Evolutionary conservation across 2,113 vertebrate species (phyloP).

Genomic region (Cygnus atratus): DNA sequence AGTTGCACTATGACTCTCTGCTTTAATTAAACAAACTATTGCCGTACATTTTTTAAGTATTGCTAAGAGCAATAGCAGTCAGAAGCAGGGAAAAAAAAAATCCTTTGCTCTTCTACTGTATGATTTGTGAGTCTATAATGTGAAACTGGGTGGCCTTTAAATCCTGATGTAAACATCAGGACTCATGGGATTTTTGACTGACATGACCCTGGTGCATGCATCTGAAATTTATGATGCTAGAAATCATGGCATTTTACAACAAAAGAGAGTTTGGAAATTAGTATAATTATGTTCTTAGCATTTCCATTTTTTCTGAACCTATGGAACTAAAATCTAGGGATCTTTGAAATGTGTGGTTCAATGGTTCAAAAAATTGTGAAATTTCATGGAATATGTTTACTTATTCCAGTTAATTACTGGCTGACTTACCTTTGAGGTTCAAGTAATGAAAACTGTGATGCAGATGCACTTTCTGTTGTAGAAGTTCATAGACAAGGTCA

Average conservation of each 20-base stretch:
- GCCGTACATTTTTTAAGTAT: not conserved
- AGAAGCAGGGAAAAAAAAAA: not conserved
- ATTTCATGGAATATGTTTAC: not conserved
- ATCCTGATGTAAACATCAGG: not conserved
- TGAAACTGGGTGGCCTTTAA: not conserved
- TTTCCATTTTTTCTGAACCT: not conserved
- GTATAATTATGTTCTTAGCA: not conserved
- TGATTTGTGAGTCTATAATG: not conserved
- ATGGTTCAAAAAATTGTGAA: not conserved
- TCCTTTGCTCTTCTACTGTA: not conserved
- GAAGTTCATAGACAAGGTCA: constrained; percentile 65
- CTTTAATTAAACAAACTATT: constrained; percentile 53
- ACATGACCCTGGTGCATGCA: not conserved
- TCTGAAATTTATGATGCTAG: not conserved
- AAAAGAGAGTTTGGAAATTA: not conserved
- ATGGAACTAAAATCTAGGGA: not conserved
- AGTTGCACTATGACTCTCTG: not conserved
- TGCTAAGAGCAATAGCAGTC: not conserved
- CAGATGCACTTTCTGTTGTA: constrained; percentile 52
- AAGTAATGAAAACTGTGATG: constrained; percentile 22
- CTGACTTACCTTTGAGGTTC: constrained; percentile 59
- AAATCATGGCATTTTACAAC: not conserved
- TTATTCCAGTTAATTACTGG: not conserved
- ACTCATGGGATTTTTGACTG: not conserved
- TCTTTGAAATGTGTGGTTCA: not conserved